Evolutionary conservation across 23 tunicate species (phyloP), one percentile per base, ranked within the genome.

Genomic region (Ascidia mentula): DNA sequence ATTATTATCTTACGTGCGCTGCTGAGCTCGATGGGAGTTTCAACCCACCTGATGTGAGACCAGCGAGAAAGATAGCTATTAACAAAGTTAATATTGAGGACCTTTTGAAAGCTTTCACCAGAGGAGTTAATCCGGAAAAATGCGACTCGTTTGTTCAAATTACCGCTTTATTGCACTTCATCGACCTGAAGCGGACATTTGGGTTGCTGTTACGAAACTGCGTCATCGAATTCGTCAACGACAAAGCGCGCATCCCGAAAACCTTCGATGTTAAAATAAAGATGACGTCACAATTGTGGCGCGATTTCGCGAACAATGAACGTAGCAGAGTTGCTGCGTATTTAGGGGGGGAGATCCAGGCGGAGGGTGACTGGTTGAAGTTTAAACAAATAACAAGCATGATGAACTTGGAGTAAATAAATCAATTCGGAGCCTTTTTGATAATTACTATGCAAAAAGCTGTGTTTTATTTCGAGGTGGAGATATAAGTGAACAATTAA

Each of bases 211-310:
- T 65, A 0, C 40, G 75, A 0, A 31, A 79, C 15, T 79, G 83
- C 83, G 32, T 60, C 5, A 3, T 60, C 1, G 74, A 79, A 35
- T 31, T 59, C 35, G 22, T 9, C 33, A 15, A 37, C 34, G 28
- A 79, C 26, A 37, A 36, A 20, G 53, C 26, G 0, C 59, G 53
- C 74, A 24, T 60, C 6, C 40, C 74, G 4, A 40, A 65, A 0
- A 3, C 46, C 46, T 8, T 24, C 35, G 75, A 79, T 31, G 74
- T 35, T 18, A 38, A 33, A 12, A 31, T 61, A 32, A 61, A 40
- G 24, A 65, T 65, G 74, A 65, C 74, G 53, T 37, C 53, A 61
- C 45, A 79, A 53, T 45, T 79, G 17, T 79, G 83, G 83, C 12
- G 74, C 9, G 33, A 30, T 40, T 12, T 77, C 15, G 73, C 26